Conservation (phyloP, 2,888 invertebrate genomes). For the Tribolium freemani region DNA sequence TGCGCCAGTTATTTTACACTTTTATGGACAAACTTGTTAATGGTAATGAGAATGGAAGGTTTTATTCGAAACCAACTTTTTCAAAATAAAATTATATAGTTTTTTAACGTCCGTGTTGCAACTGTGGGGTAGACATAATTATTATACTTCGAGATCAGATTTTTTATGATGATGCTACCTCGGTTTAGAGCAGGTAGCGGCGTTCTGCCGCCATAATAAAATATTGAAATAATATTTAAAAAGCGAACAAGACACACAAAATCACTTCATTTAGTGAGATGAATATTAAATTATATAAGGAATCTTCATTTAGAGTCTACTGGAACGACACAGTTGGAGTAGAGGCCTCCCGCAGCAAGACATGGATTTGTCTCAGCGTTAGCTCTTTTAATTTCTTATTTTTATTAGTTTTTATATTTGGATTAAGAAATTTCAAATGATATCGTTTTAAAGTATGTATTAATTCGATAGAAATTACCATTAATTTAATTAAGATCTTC, state of each 20-base stretch:
- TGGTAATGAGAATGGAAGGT: conserved; percentile 18
- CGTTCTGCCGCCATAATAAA: conserved; percentile 3
- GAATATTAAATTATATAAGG: background rate
- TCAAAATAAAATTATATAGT: conserved; percentile 16
- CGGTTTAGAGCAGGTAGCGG: conserved; percentile 23
- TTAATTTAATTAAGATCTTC: background rate
- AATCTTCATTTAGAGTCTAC: background rate
- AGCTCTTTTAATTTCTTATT: background rate
- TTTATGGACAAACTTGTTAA: conserved; percentile 23
- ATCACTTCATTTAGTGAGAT: background rate
- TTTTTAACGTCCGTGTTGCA: conserved; percentile 20
- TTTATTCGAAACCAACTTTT: conserved; percentile 10
- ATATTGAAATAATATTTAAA: conserved; percentile 17
- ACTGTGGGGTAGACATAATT: conserved; percentile 27
- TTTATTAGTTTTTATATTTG: background rate
- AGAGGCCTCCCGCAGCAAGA: background rate
- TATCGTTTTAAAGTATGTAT: background rate
- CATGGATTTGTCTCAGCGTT: background rate
- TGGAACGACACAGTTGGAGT: background rate
- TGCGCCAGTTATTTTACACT: background rate
- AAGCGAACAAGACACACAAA: background rate
- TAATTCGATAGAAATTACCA: background rate
- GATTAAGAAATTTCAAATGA: background rate
- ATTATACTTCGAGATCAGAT: conserved; percentile 14
- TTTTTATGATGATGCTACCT: conserved; percentile 12